Conservation (phyloP, 35 echinoderm and acorn worm species). For the Diadema setosum region DNA sequence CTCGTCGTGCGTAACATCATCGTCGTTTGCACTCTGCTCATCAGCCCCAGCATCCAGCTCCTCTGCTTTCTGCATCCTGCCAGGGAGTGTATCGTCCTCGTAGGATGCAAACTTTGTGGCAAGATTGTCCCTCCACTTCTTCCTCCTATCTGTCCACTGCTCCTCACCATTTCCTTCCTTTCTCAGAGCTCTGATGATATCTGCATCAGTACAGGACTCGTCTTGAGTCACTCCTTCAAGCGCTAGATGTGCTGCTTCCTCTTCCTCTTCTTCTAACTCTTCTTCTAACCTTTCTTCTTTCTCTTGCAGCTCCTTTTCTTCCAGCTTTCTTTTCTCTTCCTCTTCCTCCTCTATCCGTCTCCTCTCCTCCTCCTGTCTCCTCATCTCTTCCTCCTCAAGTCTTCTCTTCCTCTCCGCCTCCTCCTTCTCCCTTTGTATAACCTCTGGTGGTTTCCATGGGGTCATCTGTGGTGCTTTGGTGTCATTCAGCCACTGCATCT, state of each 20-base stretch:
- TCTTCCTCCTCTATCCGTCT: background rate
- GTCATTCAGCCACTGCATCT: slow-evolving; percentile 71
- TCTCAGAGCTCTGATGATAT: background rate
- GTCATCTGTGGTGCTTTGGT: slow-evolving; percentile 44
- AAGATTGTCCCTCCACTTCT: slow-evolving; percentile 32
- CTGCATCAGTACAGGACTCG: background rate
- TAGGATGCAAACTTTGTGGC: slow-evolving; percentile 56
- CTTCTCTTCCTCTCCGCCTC: background rate
- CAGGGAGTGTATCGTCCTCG: slow-evolving; percentile 47
- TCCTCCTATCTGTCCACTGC: slow-evolving; percentile 18
- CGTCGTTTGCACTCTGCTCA: background rate
- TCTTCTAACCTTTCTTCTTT: background rate
- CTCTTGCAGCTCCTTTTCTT: background rate
- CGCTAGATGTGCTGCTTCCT: background rate
- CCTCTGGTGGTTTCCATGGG: slow-evolving; percentile 44
- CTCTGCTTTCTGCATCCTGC: background rate
- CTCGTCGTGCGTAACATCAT: too few species aligned
- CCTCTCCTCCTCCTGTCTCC: background rate
- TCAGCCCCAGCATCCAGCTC: background rate
- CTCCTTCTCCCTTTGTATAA: slow-evolving; percentile 4
- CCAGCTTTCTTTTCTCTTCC: background rate
- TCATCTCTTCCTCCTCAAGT: background rate
- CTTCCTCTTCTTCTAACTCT: background rate
- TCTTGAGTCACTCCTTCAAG: background rate
- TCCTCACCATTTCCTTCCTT: background rate